Evolutionary conservation across 2,888 invertebrate species (phyloP).

Genomic region (Drosophila mayaguana): DNA sequence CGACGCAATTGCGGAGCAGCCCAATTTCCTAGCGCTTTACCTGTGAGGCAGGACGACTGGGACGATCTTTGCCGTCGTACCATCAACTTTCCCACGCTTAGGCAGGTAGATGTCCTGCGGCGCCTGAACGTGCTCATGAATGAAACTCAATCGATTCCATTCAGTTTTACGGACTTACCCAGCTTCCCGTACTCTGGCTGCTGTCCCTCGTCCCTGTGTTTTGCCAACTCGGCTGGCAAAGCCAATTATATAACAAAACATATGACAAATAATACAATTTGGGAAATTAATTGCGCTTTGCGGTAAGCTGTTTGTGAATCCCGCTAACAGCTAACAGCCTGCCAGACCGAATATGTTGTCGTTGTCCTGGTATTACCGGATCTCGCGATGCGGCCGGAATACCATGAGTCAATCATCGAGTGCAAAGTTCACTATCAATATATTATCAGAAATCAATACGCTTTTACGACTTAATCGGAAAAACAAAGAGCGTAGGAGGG

Average conservation of each 20-base stretch:
- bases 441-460: neutral
- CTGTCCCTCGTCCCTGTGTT: slow-evolving; percentile 30
- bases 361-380: slow-evolving; percentile 37
- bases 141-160: slow-evolving; percentile 65
- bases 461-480: slow-evolving; percentile 1
- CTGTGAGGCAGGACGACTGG: slow-evolving; percentile 27
- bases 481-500: neutral
- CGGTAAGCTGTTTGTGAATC: slow-evolving; percentile 63
- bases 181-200: slow-evolving; percentile 12
- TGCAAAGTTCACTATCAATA: slow-evolving; percentile 7
- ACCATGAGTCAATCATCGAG: slow-evolving; percentile 6
- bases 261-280: slow-evolving; percentile 62
- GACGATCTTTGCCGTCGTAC: slow-evolving; percentile 6
- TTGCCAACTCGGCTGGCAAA: slow-evolving; percentile 55
- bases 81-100: slow-evolving; percentile 75
- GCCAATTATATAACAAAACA: slow-evolving; percentile 79
- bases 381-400: slow-evolving; percentile 32
- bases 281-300: slow-evolving; percentile 73
- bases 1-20: slow-evolving; percentile 77
- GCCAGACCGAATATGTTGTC: slow-evolving; percentile 1
- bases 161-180: slow-evolving; percentile 53
- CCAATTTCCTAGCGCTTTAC: slow-evolving; percentile 63
- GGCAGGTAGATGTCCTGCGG: slow-evolving; percentile 63
- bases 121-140: slow-evolving; percentile 59
- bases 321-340: slow-evolving; percentile 21